Base-by-base conservation (phyloP, 2,797 vertebrate species). In the Salmo trutta region DNA sequence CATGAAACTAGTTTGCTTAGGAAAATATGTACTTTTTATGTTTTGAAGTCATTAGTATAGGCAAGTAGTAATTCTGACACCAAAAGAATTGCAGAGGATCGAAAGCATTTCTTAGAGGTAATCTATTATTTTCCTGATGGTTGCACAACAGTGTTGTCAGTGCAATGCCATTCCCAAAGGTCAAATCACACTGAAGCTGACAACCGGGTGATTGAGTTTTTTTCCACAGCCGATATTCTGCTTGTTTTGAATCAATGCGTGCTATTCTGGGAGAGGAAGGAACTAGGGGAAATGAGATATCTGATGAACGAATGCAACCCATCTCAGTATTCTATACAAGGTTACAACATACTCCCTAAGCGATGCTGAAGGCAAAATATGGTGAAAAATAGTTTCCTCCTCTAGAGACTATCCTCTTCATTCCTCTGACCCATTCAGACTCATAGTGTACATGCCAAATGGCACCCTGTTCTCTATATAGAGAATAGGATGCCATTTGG, bases 221-320 rank as follows among this genome's bases (percentile, higher is more conserved):
- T 41, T 71, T 19, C 51, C 74, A 87, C 86, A 16, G 85, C 89
- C 85, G 1, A 67, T 82, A 80, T 85, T 47, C 41, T 47, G 10
- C 41, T 47, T 47, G 41, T 47, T 47, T 47, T 47, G 41, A 47
- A 47, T 47, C 41, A 47, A 47, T 47, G 10, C 81, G 77, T 84
- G 84, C 79, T 79, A 75, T 80, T 83, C 77, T 77, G 67, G 41
- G 41, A 47, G 67, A 69, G 67, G 33, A 69, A 69, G 67, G 33
- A 69, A 69, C 67, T 36, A 36, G 31, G 67, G 6, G 17, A 36
- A 59, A 59, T 59, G 21, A 59, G n/a, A 59, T n/a, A 59, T n/a
- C 19, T 59, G 56, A 59, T 64, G 8, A 64, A 64, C 59, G 12
- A 64, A 64, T 24, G 21, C 59, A 2, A 56, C 53, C 7, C 59